phyloP scores from a whole-genome alignment of 2,888 invertebrate species.

The Drosophila neutralis region DNA sequence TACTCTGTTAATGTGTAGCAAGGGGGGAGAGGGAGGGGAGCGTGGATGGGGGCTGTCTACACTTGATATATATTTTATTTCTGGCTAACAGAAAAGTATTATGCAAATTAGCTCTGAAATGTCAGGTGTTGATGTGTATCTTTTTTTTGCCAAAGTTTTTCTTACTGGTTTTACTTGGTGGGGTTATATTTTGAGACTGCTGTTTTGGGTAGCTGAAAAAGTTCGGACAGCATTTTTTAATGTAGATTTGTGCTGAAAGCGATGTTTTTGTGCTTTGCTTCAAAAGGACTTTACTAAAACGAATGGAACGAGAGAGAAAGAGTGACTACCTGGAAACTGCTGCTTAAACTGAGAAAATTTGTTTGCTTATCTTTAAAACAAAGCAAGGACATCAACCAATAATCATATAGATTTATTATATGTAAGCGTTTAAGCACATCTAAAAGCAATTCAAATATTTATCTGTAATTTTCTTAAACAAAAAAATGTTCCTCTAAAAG shows the following conservation, averaged over 20 bases:
- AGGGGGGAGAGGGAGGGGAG: background rate
- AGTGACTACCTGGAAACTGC: background rate
- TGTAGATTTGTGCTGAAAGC: conserved; percentile 12
- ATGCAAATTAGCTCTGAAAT: conserved; percentile 64
- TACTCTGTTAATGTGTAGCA: conserved; percentile 29
- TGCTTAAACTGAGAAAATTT: background rate
- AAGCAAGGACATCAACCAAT: background rate
- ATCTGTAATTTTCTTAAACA: too few species aligned
- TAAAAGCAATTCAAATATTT: background rate
- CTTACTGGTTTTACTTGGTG: conserved; percentile 3
- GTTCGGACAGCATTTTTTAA: conserved; percentile 1
- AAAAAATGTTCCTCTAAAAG: too few species aligned
- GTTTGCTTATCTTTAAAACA: background rate
- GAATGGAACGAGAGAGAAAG: background rate
- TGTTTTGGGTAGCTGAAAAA: conserved; percentile 12
- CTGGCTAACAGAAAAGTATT: conserved; percentile 32
- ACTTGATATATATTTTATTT: conserved; percentile 53
- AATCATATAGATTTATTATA: background rate
- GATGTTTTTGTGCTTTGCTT: background rate
- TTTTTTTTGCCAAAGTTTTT: conserved; percentile 34
- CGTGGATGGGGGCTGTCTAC: conserved; percentile 7
- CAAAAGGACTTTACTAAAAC: background rate
- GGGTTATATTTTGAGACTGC: conserved; percentile 11
- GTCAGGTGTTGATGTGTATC: conserved; percentile 62
- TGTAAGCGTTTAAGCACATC: too few species aligned